These are phyloP conservation scores for Amphipoea lucens DNA, from an alignment of 2,888 invertebrate species.

Conservation along the genomic window DNA sequence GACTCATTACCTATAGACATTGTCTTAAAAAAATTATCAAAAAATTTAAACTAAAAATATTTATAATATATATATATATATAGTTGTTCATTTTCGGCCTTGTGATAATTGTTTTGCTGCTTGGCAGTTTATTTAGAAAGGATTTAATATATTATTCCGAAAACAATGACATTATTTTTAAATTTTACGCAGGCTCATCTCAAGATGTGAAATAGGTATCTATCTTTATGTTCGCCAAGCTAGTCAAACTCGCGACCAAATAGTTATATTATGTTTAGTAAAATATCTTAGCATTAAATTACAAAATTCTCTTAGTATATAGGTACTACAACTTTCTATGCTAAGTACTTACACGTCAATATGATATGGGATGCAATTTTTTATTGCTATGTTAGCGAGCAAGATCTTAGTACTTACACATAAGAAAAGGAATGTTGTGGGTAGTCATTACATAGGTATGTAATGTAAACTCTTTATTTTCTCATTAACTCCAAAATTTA, in stretches of 20 bases:
- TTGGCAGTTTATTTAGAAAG: slow-evolving; percentile 68
- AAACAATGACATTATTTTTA: slow-evolving; percentile 7
- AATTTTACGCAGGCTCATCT: slow-evolving; percentile 22
- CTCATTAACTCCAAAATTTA: slow-evolving; percentile 20
- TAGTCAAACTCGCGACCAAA: slow-evolving; percentile 64
- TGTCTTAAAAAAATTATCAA: slow-evolving; percentile 3
- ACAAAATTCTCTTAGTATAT: slow-evolving; percentile 35
- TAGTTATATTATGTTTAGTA: slow-evolving; percentile 50
- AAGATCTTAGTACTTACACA: slow-evolving; percentile 25
- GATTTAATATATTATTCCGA: slow-evolving; percentile 15
- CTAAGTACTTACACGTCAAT: slow-evolving; percentile 7
- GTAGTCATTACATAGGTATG: slow-evolving; percentile 43
- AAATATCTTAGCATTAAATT: slow-evolving; percentile 42
- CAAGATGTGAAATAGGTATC: slow-evolving; percentile 22
- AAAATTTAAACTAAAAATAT: slow-evolving; percentile 4
- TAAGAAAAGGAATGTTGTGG: slow-evolving; percentile 60
- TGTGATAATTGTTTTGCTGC: slow-evolving; percentile 67
- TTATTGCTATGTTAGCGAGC: slow-evolving; percentile 21
- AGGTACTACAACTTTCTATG: slow-evolving; percentile 22
- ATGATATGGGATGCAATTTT: slow-evolving; percentile 15
- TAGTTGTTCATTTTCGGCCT: slow-evolving; percentile 44
- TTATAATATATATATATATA: background rate
- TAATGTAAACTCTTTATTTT: slow-evolving; percentile 50
- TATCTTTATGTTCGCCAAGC: slow-evolving; percentile 40
- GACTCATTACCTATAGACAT: slow-evolving; percentile 5